Base-by-base conservation (phyloP, 2,888 invertebrate genomes). In the Orchesellides sinensis region DNA sequence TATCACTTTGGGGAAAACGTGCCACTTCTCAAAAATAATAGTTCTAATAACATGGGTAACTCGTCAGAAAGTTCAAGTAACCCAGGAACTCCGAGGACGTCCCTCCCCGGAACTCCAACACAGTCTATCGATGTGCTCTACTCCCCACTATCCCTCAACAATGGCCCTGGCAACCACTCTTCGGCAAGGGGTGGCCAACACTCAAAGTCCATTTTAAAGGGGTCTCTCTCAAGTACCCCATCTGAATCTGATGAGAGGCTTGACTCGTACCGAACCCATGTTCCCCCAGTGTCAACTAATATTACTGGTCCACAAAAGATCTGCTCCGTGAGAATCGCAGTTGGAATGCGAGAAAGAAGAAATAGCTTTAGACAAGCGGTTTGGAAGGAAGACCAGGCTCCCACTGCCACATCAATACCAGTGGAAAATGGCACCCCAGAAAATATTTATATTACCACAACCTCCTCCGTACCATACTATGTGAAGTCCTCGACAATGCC, bases 291-390 rank as follows among this genome's bases (percentile, higher is more conserved):
- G 5, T 23, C 72, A 6, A 65, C 73, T 14, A 77, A 65, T 35
- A 79, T 78, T 27, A 75, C 80, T 2, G 79, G 74, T n/a, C 83
- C 81, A 0, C 86, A 86, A 25, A 88, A 87, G 75, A 85, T 88
- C 5, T 88, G 86, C 63, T 83, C 88, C 0, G 84, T 88, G 32
- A 85, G 87, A 47, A 87, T 85, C 29, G 87, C 88, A 5, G 83
- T 89, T 10, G 89, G 89, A 0, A 84, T 89, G 5, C 88, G 89
- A 4, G 89, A 90, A 83, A 84, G 89, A 69, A 85, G 89, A 56
- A 89, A 90, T 73, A 90, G 89, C 86, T 89, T 90, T 78, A 84
- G 89, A 1, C 89, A 89, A 83, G 89, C 90, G 5, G 89, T 90
- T 25, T 88, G 88, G 83, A 89, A 89, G 82, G 87, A 88, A 63